phyloP scores from a whole-genome alignment of 2,888 invertebrate genomes.

The Anoplius nigerrimus region DNA sequence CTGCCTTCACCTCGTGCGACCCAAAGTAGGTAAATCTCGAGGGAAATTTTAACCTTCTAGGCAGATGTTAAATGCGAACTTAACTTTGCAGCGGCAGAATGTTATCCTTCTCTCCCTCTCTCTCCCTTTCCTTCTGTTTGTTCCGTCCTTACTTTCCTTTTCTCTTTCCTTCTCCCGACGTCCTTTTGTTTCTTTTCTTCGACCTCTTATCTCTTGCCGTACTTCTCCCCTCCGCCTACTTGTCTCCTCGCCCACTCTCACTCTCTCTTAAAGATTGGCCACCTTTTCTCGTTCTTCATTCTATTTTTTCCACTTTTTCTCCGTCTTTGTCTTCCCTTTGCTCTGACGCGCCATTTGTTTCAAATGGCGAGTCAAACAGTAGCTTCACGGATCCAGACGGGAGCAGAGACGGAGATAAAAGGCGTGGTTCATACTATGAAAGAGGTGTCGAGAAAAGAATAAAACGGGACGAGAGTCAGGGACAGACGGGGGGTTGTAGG shows the following conservation, averaged over 20 bases:
- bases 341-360: constrained; percentile 58
- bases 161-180: not conserved
- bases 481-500: constrained; percentile 5
- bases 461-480: not conserved
- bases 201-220: constrained; percentile 10
- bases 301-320: constrained; percentile 26
- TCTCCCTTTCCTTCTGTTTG: constrained; percentile 15
- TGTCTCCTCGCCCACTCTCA: not conserved
- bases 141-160: constrained; percentile 9
- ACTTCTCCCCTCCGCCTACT: constrained; percentile 4
- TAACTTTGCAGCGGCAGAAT: constrained; percentile 62
- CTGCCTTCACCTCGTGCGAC: constrained; percentile 51
- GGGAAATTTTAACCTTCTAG: constrained; percentile 70
- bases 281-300: not conserved
- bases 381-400: constrained; percentile 38
- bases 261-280: not conserved
- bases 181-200: constrained; percentile 6
- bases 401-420: constrained; percentile 25
- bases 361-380: constrained; percentile 66
- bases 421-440: constrained; percentile 21
- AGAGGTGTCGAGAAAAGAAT: not conserved
- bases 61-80: constrained; percentile 71
- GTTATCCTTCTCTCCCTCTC: constrained; percentile 23
- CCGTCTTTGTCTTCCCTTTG: constrained; percentile 31
- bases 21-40: constrained; percentile 66